Conservation (phyloP, 2,797 vertebrate species). For the Pseudochaenichthys georgianus region DNA sequence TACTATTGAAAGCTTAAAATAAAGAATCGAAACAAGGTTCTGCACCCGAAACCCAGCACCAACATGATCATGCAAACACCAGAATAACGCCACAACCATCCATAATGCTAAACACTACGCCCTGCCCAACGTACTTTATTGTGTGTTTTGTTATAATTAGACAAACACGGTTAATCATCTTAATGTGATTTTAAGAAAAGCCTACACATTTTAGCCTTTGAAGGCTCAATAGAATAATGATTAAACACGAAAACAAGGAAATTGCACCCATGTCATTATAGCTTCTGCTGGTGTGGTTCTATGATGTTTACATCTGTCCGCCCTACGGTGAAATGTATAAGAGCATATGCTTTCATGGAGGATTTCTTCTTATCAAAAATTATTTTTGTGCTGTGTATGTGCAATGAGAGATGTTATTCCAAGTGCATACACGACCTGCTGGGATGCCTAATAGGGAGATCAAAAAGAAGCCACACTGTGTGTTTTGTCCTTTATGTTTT, state of each 20-base stretch:
- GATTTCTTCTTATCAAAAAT: background rate
- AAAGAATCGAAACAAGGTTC: too few species aligned
- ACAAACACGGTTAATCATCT: too few species aligned
- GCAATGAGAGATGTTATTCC: background rate
- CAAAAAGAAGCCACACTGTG: background rate
- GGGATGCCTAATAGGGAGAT: conserved; percentile 8
- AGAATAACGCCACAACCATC: background rate
- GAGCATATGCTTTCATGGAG: conserved; percentile 8
- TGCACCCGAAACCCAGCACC: too few species aligned
- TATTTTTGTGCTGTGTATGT: background rate
- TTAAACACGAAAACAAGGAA: background rate
- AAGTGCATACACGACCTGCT: conserved; percentile 5
- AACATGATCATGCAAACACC: too few species aligned
- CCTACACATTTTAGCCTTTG: background rate
- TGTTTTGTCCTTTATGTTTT: conserved; percentile 16
- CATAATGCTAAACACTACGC: background rate
- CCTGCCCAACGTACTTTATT: background rate
- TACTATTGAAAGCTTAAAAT: background rate
- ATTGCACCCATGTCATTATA: background rate
- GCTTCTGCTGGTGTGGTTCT: background rate
- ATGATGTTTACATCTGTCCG: conserved; percentile 16
- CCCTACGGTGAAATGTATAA: background rate
- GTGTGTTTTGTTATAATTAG: background rate
- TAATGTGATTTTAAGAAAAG: background rate
- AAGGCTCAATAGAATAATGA: background rate